Conservation (phyloP, 2,113 vertebrate genomes). For the Pseudonaja textilis region DNA sequence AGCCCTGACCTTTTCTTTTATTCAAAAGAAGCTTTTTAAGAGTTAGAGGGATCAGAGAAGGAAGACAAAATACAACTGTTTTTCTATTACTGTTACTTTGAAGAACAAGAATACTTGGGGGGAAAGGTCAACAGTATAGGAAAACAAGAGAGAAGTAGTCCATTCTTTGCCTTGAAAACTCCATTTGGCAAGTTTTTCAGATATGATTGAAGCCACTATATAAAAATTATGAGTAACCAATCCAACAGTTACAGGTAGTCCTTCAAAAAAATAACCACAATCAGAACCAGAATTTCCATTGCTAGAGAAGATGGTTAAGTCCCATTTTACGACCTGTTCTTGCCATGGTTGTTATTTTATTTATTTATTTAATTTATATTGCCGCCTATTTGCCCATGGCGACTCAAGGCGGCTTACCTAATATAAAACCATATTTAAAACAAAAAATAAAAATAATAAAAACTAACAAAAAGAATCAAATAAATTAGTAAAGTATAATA, state of each 20-base stretch:
- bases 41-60: not conserved
- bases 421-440: too few species aligned
- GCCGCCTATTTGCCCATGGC: too few species aligned
- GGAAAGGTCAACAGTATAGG: not conserved
- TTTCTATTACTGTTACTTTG: not conserved
- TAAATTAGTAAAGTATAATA: too few species aligned
- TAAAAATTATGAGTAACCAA: not conserved
- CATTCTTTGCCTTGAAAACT: not conserved
- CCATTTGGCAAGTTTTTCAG: not conserved
- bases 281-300: too few species aligned
- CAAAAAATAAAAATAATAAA: too few species aligned
- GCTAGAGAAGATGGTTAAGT: not conserved
- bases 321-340: not conserved
- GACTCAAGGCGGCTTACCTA: too few species aligned
- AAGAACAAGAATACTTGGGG: not conserved
- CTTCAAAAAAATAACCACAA: not conserved
- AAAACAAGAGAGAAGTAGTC: not conserved
- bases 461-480: too few species aligned
- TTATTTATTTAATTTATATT: too few species aligned
- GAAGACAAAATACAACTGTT: not conserved
- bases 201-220: not conserved
- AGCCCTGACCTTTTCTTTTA: not conserved
- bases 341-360: not conserved
- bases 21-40: not conserved
- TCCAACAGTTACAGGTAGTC: not conserved